These are phyloP conservation scores for Tylochromis polylepis DNA, from an alignment of 2,113 vertebrate species.

Conservation along the genomic window DNA sequence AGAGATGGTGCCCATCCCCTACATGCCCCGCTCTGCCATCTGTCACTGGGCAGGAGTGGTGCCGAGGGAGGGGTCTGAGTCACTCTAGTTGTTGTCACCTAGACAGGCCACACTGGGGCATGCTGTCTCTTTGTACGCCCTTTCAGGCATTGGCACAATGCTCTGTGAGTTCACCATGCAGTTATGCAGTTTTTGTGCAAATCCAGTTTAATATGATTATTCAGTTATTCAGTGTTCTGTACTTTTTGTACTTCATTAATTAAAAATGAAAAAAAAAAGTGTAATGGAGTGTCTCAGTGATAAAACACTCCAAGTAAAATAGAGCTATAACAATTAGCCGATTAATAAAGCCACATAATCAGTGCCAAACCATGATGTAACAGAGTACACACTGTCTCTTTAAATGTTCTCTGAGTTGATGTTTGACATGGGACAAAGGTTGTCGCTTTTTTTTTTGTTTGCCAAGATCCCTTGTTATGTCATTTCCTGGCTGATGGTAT, in stretches of 20 bases:
- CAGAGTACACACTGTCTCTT: slow-evolving; percentile 27
- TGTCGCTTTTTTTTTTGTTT: slow-evolving; percentile 35
- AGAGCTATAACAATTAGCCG: neutral
- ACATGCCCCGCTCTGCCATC: slow-evolving; percentile 68
- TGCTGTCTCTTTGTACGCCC: slow-evolving; percentile 46
- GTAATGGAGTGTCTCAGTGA: neutral
- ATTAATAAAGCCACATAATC: neutral
- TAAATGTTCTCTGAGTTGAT: slow-evolving; percentile 41
- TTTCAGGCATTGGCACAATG: slow-evolving; percentile 21
- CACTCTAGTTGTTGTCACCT: slow-evolving; percentile 56
- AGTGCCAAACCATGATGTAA: neutral
- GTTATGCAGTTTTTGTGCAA: neutral
- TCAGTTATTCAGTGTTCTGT: neutral
- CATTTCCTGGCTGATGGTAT: slow-evolving; percentile 57
- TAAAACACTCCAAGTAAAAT: neutral
- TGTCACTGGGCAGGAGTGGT: slow-evolving; percentile 64
- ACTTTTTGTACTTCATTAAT: neutral
- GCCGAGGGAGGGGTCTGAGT: slow-evolving; percentile 56
- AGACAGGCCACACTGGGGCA: slow-evolving; percentile 43
- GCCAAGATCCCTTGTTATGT: slow-evolving; percentile 53
- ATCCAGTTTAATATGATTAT: neutral
- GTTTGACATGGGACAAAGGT: slow-evolving; percentile 57
- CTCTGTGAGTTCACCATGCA: neutral
- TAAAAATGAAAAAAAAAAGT: neutral
- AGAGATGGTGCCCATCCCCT: slow-evolving; percentile 65